Base-by-base conservation (phyloP, 1,140 invertebrate species). In the Hylaeus volcanicus region DNA sequence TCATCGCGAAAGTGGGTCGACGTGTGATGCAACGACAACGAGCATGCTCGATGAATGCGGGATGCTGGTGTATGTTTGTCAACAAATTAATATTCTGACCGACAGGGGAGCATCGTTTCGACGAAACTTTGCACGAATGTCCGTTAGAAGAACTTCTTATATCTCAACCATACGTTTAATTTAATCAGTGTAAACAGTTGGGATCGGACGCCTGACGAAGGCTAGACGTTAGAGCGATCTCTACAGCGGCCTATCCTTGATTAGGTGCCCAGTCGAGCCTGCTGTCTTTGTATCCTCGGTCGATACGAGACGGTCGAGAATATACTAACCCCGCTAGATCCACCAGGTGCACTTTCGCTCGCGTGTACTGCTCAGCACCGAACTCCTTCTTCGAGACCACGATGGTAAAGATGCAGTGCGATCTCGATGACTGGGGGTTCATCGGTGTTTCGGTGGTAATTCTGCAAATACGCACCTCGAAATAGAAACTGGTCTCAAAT, bases 381-480 rank as follows among this genome's bases (percentile, higher is more conserved):
- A 91, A 84, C 79, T 94, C 92, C 68, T 94, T 93, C 9, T 93
- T 90, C 12, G 93, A 94, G 1, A 96, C 77, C 82, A 95, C 94
- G 26, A 96, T 94, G 3, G 95, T 96, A 88, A 96, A 96, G 70
- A 96, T 95, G 86, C 95, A 96, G 85, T 96, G 96, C 3, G 95
- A 96, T 84, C 96, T 91, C 14, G 95, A 96, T 5, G 96, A 96
- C 43, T 94, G 94, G 70, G 94, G 94, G 89, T 96, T 96, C 94
- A 96, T 94, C 3, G 95, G 95, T 3, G 96, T 96, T 88, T 95
- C 95, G 12, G 95, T 94, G 74, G 95, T 95, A 74, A 94, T 94
- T 84, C 95, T 95, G 89, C 61, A 26, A 37, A 51, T 12, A 14
- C 5, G 26, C 26, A 26, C 26, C 26, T 26, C 26, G 26, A 26